A percentile compares a stretch with the other conserved stretches of the same genome.
phyloP scores from a whole-genome alignment of 2,113 vertebrate species.

The Corythoichthys intestinalis region DNA sequence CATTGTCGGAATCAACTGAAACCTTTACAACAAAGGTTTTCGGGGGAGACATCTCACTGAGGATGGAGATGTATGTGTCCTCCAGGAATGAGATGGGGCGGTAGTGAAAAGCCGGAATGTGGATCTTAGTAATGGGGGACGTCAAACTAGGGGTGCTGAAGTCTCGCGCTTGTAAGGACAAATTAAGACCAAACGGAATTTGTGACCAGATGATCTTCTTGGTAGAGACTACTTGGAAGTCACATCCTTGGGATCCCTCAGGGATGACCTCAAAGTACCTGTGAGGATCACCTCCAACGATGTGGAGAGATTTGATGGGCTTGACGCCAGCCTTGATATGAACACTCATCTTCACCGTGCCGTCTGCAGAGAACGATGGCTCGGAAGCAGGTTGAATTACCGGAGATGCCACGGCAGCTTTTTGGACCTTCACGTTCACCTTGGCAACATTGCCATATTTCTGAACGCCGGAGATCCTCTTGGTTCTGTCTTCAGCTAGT shows the following conservation, averaged over 20 bases:
- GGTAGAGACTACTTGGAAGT: slow-evolving; percentile 83
- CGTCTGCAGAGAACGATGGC: slow-evolving; percentile 48
- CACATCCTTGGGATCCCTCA: slow-evolving; percentile 70
- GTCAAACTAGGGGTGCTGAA: slow-evolving; percentile 69
- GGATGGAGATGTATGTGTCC: slow-evolving; percentile 75
- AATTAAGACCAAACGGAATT: slow-evolving; percentile 81
- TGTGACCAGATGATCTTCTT: slow-evolving; percentile 83
- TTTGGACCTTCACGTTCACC: slow-evolving; percentile 78
- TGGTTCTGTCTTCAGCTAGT: slow-evolving; percentile 88
- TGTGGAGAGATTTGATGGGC: slow-evolving; percentile 73
- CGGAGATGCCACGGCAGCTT: slow-evolving; percentile 68
- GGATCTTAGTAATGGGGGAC: slow-evolving; percentile 75
- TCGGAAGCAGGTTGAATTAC: slow-evolving; percentile 65
- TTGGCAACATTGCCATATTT: slow-evolving; percentile 84
- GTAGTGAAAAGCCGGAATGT: slow-evolving; percentile 76
- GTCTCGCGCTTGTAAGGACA: slow-evolving; percentile 87
- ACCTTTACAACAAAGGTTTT: slow-evolving; percentile 80
- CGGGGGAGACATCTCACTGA: slow-evolving; percentile 87
- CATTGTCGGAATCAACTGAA: slow-evolving; percentile 67
- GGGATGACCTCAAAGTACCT: slow-evolving; percentile 81
- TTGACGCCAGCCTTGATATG: slow-evolving; percentile 72
- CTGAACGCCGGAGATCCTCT: slow-evolving; percentile 82
- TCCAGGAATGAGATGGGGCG: slow-evolving; percentile 77
- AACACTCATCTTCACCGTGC: slow-evolving; percentile 74
- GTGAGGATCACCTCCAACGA: slow-evolving; percentile 82